phyloP scores from a whole-genome alignment of 2,888 invertebrate species.

The Iselma pallidipennis region DNA sequence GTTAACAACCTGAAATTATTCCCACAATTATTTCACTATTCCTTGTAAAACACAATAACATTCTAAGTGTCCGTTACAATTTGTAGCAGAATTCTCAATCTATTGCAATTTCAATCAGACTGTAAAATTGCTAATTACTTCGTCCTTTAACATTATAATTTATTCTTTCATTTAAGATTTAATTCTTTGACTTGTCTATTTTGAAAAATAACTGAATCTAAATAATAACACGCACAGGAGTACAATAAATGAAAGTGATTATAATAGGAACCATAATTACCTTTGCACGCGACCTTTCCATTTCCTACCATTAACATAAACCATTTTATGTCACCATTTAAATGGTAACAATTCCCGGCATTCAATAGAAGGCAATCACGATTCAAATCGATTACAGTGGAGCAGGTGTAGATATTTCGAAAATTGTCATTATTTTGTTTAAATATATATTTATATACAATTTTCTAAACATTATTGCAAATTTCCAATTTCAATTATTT shows the following conservation, averaged over 20 bases:
- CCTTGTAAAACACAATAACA: neutral
- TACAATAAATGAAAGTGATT: neutral
- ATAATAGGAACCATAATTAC: slow-evolving; percentile 1
- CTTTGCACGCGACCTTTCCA: neutral
- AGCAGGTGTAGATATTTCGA: neutral
- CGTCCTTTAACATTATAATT: neutral
- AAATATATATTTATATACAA: neutral
- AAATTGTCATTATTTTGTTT: neutral
- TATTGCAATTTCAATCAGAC: neutral
- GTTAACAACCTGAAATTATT: neutral
- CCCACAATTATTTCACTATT: neutral
- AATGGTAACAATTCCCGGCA: neutral
- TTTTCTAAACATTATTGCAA: too few relatives aligned
- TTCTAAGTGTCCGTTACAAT: neutral
- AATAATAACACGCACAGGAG: neutral
- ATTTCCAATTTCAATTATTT: too few relatives aligned
- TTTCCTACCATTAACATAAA: neutral
- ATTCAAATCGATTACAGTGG: neutral
- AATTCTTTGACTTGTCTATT: neutral
- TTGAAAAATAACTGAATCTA: neutral
- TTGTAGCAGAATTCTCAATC: too few relatives aligned
- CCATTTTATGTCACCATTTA: neutral
- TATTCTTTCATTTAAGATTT: too few relatives aligned
- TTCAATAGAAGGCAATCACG: slow-evolving; percentile 2
- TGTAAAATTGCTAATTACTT: neutral